Base-by-base conservation (phyloP, 92 coral and sea anemone species). In the Galaxea fascicularis region DNA sequence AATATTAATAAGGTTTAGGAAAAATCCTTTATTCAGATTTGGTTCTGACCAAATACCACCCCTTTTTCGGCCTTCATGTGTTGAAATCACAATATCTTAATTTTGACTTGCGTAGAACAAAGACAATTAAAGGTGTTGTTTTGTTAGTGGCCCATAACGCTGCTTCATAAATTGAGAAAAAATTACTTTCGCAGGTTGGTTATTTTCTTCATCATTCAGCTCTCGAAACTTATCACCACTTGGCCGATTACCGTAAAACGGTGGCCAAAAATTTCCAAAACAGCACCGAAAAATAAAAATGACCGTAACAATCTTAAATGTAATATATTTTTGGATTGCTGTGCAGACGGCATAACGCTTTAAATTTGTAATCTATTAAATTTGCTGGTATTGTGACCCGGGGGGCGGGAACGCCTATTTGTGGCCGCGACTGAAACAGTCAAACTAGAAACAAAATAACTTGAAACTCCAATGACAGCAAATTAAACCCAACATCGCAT, bases 101-200 rank as follows among this genome's bases (percentile, higher is more conserved):
- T 73, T 83, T 49, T 83, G 73, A 83, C 80, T 73, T 46, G 65
- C 49, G 73, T 46, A 18, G 20, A 64, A 83, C 87, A 83, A 83
- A 60, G 54, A 57, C 87, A 83, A 83, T 83, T 83, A 73, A 46
- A 59, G 73, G 74, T 74, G 87, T 74, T 83, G 80, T 73, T 73
- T 75, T 83, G 81, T 74, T 83, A 22, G 62, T 46, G 82, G 51
- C 21, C 52, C 58, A 64, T 46, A 83, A 41, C 51, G 31, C 60
- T 18, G 49, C 65, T 47, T 74, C 82, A 20, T 44, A 64, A 64
- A 83, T 75, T 65, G 74, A 25, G 53, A 62, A 73, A n/a, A 73
- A 49, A 83, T 63, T 51, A 67, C 80, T 73, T 74, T 63, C 51
- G 63, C 81, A 47, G 66, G 27, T 82, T 77, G 56, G 69, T 57